Evolutionary conservation across 2,797 vertebrate genomes (phyloP).

Genomic region (Pachyuromys duprasi): DNA sequence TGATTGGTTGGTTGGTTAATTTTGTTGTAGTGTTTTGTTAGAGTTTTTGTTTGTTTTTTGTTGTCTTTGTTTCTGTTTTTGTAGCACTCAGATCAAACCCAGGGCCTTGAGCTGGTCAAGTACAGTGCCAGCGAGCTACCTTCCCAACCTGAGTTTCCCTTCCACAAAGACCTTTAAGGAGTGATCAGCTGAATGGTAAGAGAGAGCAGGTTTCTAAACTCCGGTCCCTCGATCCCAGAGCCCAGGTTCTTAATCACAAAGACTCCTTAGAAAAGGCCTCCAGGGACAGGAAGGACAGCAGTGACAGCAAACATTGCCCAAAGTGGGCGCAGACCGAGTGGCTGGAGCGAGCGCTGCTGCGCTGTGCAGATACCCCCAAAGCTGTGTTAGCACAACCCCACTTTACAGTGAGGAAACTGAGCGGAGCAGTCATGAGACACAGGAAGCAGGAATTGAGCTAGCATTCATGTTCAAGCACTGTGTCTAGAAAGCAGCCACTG

Average conservation of each 20-base stretch:
- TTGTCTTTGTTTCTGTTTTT: neutral
- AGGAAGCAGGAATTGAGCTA: neutral
- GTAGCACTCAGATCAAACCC: neutral
- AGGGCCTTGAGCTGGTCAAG: neutral
- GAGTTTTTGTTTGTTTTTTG: neutral
- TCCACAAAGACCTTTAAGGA: conserved; percentile 20
- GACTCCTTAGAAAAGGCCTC: conserved; percentile 20
- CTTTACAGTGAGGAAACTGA: conserved; percentile 33
- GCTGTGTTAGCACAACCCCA: neutral
- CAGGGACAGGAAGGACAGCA: neutral
- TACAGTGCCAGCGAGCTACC: neutral
- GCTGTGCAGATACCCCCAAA: too few species aligned
- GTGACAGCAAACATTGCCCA: neutral
- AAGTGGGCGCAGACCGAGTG: too few species aligned
- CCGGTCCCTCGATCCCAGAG: neutral
- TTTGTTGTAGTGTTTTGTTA: neutral
- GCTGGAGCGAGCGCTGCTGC: too few species aligned
- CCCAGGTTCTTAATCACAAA: neutral
- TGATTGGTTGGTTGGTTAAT: neutral
- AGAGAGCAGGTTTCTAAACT: neutral
- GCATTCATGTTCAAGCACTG: neutral
- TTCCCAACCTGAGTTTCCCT: neutral
- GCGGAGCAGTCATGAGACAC: neutral
- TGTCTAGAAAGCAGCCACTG: neutral
- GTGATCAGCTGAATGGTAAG: neutral